phyloP scores from a whole-genome alignment of 2,113 vertebrate species.

The Turnix velox region DNA sequence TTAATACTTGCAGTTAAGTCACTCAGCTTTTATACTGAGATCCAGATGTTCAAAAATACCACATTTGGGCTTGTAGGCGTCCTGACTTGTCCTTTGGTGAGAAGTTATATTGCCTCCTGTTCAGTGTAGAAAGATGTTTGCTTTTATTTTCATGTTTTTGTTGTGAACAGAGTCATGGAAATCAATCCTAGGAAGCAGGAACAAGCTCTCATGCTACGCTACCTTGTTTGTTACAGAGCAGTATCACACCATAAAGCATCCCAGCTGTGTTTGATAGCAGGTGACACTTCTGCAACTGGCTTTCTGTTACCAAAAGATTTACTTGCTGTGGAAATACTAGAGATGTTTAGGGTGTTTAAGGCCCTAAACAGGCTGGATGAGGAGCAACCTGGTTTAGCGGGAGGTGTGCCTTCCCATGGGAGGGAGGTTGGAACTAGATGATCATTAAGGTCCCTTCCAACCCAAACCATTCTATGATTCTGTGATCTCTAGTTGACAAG shows the following conservation, averaged over 20 bases:
- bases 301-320: not conserved
- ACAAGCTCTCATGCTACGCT: accelerated
- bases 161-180: not conserved
- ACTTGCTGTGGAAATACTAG: not conserved
- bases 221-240: not conserved
- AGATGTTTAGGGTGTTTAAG: not conserved
- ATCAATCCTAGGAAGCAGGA: not conserved
- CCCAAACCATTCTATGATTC: too few relatives aligned
- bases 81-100: not conserved
- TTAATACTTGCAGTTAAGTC: not conserved
- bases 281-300: not conserved
- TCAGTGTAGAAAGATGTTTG: not conserved
- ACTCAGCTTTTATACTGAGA: not conserved
- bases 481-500: not conserved
- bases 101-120: not conserved
- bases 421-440: too few relatives aligned
- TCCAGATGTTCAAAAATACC: not conserved
- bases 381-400: too few relatives aligned
- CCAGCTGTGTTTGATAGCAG: not conserved
- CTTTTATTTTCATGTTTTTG: not conserved
- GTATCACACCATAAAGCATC: accelerated
- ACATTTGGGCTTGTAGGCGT: not conserved
- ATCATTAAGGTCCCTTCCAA: too few relatives aligned
- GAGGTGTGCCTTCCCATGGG: too few relatives aligned
- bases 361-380: too few relatives aligned